These are phyloP conservation scores for Cephalopachus bancanus DNA, from an alignment of 2,797 vertebrate genomes.

Conservation along the genomic window DNA sequence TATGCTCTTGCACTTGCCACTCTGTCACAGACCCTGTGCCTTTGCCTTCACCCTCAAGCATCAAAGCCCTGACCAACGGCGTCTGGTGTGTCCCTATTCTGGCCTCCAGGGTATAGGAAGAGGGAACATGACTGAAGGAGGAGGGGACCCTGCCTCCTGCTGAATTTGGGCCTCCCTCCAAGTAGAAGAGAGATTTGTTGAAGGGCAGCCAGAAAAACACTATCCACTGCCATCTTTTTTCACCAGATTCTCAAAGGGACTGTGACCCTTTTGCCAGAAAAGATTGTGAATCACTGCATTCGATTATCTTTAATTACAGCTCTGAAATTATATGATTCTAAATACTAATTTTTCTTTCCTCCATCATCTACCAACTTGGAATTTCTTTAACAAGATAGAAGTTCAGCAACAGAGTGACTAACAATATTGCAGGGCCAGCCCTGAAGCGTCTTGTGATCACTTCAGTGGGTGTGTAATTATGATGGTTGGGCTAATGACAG, in stretches of 20 bases:
- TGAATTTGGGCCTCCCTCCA: neutral
- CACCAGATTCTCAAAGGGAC: conserved; percentile 10
- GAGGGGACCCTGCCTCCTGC: neutral
- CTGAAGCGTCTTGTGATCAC: conserved; percentile 37
- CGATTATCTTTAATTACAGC: conserved; percentile 72
- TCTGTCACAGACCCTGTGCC: too few relatives aligned
- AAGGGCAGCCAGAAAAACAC: neutral
- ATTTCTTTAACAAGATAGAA: conserved; percentile 67
- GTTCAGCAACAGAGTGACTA: conserved; percentile 55
- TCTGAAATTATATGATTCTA: conserved; percentile 67
- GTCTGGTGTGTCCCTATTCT: neutral
- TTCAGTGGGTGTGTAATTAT: conserved; percentile 71
- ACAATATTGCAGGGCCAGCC: conserved; percentile 39
- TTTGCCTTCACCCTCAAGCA: neutral
- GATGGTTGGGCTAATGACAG: conserved; percentile 56
- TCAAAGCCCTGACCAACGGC: neutral
- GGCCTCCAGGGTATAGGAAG: too few relatives aligned
- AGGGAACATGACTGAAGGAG: neutral
- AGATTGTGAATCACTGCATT: conserved; percentile 66
- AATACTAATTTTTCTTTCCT: conserved; percentile 68
- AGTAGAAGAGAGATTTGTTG: neutral
- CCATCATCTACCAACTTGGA: conserved; percentile 52
- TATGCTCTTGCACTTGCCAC: fast-evolving
- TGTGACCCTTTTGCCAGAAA: neutral
- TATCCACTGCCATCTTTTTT: neutral